Conservation (phyloP, 2,797 vertebrate species). For the Nasua narica region DNA sequence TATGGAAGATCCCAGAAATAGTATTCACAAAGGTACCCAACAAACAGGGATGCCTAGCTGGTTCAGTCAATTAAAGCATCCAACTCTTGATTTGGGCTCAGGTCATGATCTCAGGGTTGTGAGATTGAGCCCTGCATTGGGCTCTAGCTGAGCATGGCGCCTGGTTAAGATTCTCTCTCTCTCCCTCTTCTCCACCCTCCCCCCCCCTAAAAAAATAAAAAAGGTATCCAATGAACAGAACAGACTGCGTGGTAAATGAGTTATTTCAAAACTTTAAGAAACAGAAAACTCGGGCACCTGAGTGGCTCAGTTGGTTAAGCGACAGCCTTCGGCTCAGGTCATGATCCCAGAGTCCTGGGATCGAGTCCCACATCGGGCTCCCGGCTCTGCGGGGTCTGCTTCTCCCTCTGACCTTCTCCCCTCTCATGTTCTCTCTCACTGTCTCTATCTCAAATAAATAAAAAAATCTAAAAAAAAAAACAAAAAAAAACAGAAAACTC, state of each 20-base stretch:
- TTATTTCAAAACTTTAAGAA: not conserved
- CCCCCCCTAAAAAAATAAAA: not conserved
- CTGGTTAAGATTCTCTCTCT: not conserved
- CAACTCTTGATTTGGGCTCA: not conserved
- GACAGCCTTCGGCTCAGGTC: too few species aligned
- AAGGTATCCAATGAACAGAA: not conserved
- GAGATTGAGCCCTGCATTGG: not conserved
- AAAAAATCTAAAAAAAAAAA: too few species aligned
- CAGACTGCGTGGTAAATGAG: not conserved
- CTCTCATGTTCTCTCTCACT: too few species aligned
- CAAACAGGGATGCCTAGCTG: not conserved
- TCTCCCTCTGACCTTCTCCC: too few species aligned
- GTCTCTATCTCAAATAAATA: too few species aligned
- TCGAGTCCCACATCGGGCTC: too few species aligned
- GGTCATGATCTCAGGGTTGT: not conserved
- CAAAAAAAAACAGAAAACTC: not conserved
- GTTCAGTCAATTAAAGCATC: not conserved
- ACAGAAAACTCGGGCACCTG: not conserved
- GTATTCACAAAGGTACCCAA: not conserved
- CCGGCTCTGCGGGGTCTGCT: too few species aligned
- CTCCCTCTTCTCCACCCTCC: not conserved
- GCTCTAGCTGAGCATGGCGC: not conserved
- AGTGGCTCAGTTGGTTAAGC: too few species aligned
- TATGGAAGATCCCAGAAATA: not conserved
- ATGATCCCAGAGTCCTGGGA: too few species aligned